These are phyloP conservation scores for Ooceraea biroi DNA, from an alignment of 1,140 invertebrate species.

Conservation along the genomic window DNA sequence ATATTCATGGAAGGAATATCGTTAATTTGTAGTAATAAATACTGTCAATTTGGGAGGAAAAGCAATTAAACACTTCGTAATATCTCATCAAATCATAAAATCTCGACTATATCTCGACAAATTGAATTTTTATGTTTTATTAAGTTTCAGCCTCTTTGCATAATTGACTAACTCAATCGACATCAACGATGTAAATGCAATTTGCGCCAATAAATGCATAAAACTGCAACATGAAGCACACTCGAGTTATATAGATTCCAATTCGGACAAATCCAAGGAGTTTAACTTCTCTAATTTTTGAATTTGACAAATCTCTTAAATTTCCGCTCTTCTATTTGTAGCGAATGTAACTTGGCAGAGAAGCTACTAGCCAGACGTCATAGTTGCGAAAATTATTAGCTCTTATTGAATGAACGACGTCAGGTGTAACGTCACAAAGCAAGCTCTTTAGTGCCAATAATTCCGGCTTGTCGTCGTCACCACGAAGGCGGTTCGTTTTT, in stretches of 20 bases:
- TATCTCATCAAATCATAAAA: no score
- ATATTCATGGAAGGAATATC: no score
- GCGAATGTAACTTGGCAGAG: neutral
- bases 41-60: no score
- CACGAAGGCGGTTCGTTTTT: neutral
- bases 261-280: neutral
- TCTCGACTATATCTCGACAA: no score
- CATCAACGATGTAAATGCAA: no score
- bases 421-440: conserved; percentile 20
- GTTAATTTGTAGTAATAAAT: no score
- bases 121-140: no score
- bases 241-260: neutral
- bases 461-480: conserved; percentile 11
- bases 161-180: no score
- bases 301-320: neutral
- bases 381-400: conserved; percentile 24
- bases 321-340: neutral
- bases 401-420: conserved; percentile 15
- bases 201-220: no score
- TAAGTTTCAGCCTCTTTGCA: no score
- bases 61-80: no score
- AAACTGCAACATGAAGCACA: neutral
- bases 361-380: conserved; percentile 23
- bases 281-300: neutral
- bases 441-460: conserved; percentile 41